Evolutionary conservation across 1,140 invertebrate genomes (phyloP).

Genomic region (Trachelipus rathkii): DNA sequence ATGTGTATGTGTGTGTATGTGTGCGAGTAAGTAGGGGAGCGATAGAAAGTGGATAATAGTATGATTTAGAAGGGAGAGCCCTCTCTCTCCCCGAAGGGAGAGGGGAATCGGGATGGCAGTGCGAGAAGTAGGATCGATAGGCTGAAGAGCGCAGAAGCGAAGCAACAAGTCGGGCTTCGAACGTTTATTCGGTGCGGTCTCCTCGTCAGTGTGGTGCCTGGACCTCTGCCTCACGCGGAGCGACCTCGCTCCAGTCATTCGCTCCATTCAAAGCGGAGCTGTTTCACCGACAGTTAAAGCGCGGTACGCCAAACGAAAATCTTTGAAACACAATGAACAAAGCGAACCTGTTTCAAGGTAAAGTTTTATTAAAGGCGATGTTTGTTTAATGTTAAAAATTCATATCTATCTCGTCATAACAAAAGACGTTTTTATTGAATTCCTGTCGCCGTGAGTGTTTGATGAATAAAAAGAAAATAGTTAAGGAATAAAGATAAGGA

Average conservation of each 20-base stretch:
- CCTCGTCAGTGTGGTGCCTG: slow-evolving; percentile 1
- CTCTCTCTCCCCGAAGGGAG: background rate
- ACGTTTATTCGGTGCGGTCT: background rate
- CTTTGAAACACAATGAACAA: background rate
- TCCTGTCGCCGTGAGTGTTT: background rate
- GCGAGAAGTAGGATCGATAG: background rate
- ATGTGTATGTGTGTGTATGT: background rate
- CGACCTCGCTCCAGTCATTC: background rate
- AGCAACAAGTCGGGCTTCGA: slow-evolving; percentile 10
- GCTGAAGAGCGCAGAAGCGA: background rate
- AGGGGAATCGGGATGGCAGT: background rate
- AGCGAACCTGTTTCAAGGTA: background rate
- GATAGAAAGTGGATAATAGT: slow-evolving; percentile 6
- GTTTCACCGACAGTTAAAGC: background rate
- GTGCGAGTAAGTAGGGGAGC: background rate
- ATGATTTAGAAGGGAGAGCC: background rate
- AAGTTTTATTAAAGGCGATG: background rate
- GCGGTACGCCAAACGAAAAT: background rate
- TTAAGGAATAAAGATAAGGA: too few species aligned
- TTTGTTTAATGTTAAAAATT: background rate
- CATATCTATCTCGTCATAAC: background rate
- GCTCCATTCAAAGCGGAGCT: background rate
- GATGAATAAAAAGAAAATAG: background rate
- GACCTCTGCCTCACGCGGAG: background rate
- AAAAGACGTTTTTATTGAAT: background rate